Evolutionary conservation across 2,113 vertebrate species (phyloP), one percentile per base, ranked within the genome.

Genomic region (Phyllostomus discolor): DNA sequence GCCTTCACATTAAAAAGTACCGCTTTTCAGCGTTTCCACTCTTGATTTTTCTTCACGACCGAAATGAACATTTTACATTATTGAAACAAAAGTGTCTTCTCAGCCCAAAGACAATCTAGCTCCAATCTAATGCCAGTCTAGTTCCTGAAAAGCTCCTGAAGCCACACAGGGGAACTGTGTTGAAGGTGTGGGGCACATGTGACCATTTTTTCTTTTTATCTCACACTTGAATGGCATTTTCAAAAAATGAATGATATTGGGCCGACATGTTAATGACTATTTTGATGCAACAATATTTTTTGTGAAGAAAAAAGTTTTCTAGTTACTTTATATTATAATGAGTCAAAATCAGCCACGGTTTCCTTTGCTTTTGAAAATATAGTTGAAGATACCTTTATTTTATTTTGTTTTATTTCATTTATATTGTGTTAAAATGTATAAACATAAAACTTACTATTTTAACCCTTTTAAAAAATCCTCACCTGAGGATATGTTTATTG

Each of bases 251-350:
- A 64, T 28, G 90, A 90, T 84, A 72, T 72, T 10, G 73, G 10
- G 31, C 3, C 52, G 78, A 82, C 66, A 72, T 43, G 10, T 72
- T 92, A 91, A 67, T 26, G 33, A 35, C 10, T 16, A 48, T 94
- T 96, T 84, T 67, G 24, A 70, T n/a, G 54, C 75, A 57, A 69
- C 19, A 80, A 41, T 19, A 26, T 57, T 95, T 96, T 88, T 91
- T 35, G 54, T 31, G 43, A 31, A 38, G 70, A 33, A 59, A 84
- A 78, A 72, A 75, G 35, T 26, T 2, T 75, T 92, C 24, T 46
- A 35, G 17, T 88, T 82, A 79, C 5, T 79, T 89, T 87, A 54
- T 64, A 57, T 75, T 70, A 76, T 14, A 81, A 15, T 64, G n/a
- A 79, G 12, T 50, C 26, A 62, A 95, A 86, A 94, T 75, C 12